Percentiles rank a stretch among this genome's conserved stretches.
These are phyloP conservation scores for Bombus superbus DNA, from an alignment of 1,140 invertebrate genomes.

Conservation along the genomic window DNA sequence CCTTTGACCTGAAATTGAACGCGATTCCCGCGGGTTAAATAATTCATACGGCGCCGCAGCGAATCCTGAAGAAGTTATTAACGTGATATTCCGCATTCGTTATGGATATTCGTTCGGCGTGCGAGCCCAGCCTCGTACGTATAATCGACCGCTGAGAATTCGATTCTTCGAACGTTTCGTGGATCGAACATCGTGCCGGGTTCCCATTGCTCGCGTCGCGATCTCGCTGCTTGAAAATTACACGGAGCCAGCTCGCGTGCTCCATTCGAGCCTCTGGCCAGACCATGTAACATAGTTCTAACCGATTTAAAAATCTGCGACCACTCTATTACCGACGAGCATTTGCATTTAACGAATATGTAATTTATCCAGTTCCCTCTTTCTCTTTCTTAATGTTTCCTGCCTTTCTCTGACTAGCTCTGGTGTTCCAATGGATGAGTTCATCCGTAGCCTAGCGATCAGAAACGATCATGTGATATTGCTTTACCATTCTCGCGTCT, in stretches of 20 bases:
- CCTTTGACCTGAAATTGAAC: constrained; percentile 30
- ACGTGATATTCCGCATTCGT: constrained; percentile 18
- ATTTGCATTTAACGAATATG: constrained; percentile 12
- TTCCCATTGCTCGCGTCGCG: constrained; percentile 24
- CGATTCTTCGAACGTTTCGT: constrained; percentile 41
- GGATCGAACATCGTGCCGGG: constrained; percentile 33
- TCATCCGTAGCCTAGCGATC: no score
- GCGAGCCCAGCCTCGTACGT: constrained; percentile 3
- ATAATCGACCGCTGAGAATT: constrained; percentile 38
- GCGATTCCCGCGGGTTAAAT: neutral
- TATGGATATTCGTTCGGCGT: constrained; percentile 11
- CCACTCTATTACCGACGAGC: neutral
- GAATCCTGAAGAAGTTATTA: constrained; percentile 43
- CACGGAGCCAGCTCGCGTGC: neutral
- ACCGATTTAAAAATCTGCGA: neutral
- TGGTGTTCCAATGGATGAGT: neutral
- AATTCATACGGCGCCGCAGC: constrained; percentile 26
- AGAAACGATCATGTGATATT: neutral
- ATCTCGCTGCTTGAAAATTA: constrained; percentile 24
- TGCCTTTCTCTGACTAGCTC: neutral
- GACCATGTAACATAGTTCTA: neutral
- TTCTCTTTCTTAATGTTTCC: neutral
- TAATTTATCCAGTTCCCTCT: neutral
- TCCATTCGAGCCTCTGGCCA: neutral
- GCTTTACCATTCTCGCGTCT: no score